Percentiles rank a stretch among this genome's conserved stretches.
These are phyloP conservation scores for Helicoverpa armigera DNA, from an alignment of 1,140 invertebrate genomes.

Conservation along the genomic window DNA sequence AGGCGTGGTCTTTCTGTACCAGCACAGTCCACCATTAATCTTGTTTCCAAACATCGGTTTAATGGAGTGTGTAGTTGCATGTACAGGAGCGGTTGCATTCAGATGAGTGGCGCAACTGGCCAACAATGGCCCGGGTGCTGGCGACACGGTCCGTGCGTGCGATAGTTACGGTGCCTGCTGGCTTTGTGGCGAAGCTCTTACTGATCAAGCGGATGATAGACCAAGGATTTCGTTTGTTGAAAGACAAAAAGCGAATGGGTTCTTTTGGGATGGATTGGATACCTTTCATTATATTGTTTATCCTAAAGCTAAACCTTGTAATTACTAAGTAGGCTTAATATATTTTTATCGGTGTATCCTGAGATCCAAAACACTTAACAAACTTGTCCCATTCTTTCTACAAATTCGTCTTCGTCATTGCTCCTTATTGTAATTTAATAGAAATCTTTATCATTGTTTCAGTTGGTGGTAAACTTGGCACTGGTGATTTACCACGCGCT, in stretches of 20 bases:
- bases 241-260: background rate
- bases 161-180: slow-evolving; percentile 65
- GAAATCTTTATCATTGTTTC: slow-evolving; percentile 72
- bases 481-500: slow-evolving; percentile 95
- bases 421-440: background rate
- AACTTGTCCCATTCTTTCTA: background rate
- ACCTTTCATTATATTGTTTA: too few species aligned
- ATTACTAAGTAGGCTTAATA: too few species aligned
- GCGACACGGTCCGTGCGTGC: slow-evolving; percentile 61
- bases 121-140: slow-evolving; percentile 59
- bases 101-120: slow-evolving; percentile 63
- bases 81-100: slow-evolving; percentile 67
- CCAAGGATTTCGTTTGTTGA: slow-evolving; percentile 13
- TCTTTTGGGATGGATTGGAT: background rate
- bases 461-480: slow-evolving; percentile 94
- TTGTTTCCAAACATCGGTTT: slow-evolving; percentile 64
- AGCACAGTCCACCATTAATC: slow-evolving; percentile 57
- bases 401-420: background rate
- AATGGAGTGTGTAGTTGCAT: slow-evolving; percentile 69
- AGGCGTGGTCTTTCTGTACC: slow-evolving; percentile 9
- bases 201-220: slow-evolving; percentile 35
- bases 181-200: slow-evolving; percentile 15
- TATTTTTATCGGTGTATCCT: too few species aligned
- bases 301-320: too few species aligned
- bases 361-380: background rate